Evolutionary conservation across 2,113 vertebrate genomes (phyloP), one percentile per base, ranked within the genome.

Genomic region (Tapirus terrestris): DNA sequence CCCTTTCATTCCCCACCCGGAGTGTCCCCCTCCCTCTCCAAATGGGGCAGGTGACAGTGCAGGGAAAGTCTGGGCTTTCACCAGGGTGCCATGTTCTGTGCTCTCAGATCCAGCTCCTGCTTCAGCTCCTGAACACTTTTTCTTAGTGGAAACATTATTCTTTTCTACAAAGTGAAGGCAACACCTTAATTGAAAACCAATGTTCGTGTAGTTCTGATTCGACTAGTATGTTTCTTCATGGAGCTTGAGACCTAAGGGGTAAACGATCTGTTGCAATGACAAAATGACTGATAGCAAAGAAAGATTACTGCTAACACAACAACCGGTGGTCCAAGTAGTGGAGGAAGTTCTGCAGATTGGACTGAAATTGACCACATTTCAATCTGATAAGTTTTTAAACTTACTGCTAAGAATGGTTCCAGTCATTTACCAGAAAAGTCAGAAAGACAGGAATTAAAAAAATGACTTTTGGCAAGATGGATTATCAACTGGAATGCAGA

Each of bases 341-440:
- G 97, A 98, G 97, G 73, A 97, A 97, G 96, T 88, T 98, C 98
- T 96, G 97, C 98, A 27, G 97, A 98, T 98, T 99, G 99, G 89
- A 95, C 98, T 91, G 99, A 92, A 98, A 99, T 96, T 94, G 99
- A 99, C 98, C 94, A 98, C 99, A 20, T 70, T 99, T 97, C 98
- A 99, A 88, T 98, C 99, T 0, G 98, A 99, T 68, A 99, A 98
- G 36, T 98, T 99, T 94, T 86, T 98, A 84, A 99, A 98, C 5
- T 87, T 99, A 39, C 98, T 99, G 95, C 98, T 99, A 75, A 99
- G 99, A 95, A 99, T 99, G 99, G 99, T 99, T 92, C 99, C 99
- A 16, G 98, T 99, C 7, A 98, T 98, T 92, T 99, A 99, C 95
- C 99, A 99, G 96, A 99, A 99, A 82, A 99, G 98, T 60, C 99